phyloP scores from a whole-genome alignment of 1,140 invertebrate species.

The Cryptotermes secundus region DNA sequence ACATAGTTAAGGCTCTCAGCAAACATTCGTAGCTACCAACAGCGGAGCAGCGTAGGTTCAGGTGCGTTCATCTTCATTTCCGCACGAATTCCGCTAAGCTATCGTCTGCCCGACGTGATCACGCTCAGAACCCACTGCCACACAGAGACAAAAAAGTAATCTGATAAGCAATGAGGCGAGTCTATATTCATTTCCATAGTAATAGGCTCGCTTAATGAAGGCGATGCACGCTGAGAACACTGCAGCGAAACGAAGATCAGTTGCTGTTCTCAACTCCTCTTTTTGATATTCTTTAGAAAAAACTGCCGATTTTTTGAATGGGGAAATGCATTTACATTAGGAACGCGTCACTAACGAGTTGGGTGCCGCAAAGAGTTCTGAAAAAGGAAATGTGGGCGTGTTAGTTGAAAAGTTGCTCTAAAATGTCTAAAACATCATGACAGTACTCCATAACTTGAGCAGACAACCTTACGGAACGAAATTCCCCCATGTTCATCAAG shows the following conservation, averaged over 20 bases:
- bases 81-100: background rate
- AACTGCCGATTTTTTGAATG: background rate
- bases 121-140: background rate
- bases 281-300: background rate
- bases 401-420: background rate
- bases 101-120: background rate
- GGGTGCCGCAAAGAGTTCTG: too few species aligned
- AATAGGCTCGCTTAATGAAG: background rate
- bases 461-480: too few species aligned
- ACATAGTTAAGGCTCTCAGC: too few species aligned
- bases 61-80: background rate
- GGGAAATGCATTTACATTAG: background rate
- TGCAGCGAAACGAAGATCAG: background rate
- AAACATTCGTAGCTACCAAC: too few species aligned
- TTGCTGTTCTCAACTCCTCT: background rate
- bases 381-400: background rate
- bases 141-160: background rate
- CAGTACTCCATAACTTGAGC: too few species aligned
- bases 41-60: too few species aligned
- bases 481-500: too few species aligned
- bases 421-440: too few species aligned
- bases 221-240: background rate
- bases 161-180: background rate
- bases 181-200: background rate
- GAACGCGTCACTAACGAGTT: background rate